phyloP scores from a whole-genome alignment of 2,113 vertebrate genomes.

The Ictalurus furcatus region DNA sequence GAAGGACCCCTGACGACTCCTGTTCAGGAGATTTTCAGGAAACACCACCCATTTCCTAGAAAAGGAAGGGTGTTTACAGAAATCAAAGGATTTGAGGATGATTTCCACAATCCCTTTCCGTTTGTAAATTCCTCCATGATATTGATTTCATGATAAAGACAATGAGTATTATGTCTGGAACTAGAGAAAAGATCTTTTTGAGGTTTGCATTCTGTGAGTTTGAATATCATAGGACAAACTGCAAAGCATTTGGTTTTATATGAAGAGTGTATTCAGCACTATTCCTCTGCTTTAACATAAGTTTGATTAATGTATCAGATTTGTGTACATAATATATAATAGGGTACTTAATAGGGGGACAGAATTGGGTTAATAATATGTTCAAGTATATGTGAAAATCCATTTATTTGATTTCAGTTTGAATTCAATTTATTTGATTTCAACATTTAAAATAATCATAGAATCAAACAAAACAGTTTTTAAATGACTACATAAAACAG shows the following conservation, averaged over 20 bases:
- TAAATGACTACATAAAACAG: background rate
- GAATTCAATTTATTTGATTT: background rate
- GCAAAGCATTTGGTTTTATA: background rate
- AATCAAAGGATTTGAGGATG: conserved; percentile 36
- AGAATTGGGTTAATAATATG: background rate
- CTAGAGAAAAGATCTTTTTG: background rate
- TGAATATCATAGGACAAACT: background rate
- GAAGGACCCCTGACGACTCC: conserved; percentile 1
- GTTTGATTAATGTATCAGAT: background rate
- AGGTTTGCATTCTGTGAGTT: background rate
- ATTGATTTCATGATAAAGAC: background rate
- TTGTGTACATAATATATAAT: background rate
- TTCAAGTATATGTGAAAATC: background rate
- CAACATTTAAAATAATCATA: background rate
- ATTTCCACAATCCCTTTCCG: background rate
- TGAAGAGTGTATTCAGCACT: background rate
- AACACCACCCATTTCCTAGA: conserved; percentile 40
- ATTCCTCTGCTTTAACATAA: background rate
- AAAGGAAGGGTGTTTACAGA: conserved; percentile 36
- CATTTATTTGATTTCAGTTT: background rate
- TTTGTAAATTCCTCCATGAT: conserved; percentile 16
- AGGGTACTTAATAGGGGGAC: background rate
- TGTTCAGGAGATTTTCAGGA: background rate
- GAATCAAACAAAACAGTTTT: background rate
- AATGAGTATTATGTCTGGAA: background rate